Evolutionary conservation across 2,113 vertebrate genomes (phyloP).

Genomic region (Megalops atlanticus): DNA sequence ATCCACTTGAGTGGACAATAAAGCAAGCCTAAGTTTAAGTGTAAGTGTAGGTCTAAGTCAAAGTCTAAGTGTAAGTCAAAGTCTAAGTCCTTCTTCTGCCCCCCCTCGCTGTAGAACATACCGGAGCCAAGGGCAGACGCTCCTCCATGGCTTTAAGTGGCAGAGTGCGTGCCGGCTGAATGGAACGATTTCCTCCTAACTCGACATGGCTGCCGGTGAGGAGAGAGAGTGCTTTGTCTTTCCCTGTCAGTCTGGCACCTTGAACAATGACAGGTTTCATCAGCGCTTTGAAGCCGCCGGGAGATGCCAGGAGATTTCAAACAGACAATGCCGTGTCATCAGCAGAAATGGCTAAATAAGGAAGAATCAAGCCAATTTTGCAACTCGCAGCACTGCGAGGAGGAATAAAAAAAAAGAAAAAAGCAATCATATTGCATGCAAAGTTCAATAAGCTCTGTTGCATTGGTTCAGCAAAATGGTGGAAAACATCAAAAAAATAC

Average conservation of each 20-base stretch:
- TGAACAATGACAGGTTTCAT: constrained; percentile 39
- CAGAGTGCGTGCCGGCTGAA: not conserved
- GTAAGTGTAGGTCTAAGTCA: too few relatives aligned
- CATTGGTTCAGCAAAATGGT: constrained; percentile 48
- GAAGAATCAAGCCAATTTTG: constrained; percentile 45
- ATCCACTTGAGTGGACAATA: too few relatives aligned
- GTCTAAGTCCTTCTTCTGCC: too few relatives aligned
- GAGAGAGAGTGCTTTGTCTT: constrained; percentile 13
- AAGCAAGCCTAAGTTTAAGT: too few relatives aligned
- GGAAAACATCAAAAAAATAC: constrained; percentile 33
- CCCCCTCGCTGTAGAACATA: not conserved
- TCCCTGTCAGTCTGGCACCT: constrained; percentile 33
- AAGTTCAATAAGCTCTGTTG: constrained; percentile 51
- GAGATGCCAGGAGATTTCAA: constrained; percentile 44
- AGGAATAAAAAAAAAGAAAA: constrained; percentile 14
- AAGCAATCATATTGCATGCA: constrained; percentile 48
- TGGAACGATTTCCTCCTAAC: not conserved
- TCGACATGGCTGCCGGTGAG: not conserved
- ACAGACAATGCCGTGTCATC: constrained; percentile 46
- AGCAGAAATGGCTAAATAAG: constrained; percentile 45
- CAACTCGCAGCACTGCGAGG: constrained; percentile 40
- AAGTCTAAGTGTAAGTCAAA: too few relatives aligned
- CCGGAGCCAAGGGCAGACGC: not conserved
- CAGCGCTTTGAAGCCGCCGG: constrained; percentile 41
- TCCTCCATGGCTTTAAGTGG: too few relatives aligned